Evolutionary conservation across 2,888 invertebrate genomes (phyloP).

Genomic region (Brenthis daphne): DNA sequence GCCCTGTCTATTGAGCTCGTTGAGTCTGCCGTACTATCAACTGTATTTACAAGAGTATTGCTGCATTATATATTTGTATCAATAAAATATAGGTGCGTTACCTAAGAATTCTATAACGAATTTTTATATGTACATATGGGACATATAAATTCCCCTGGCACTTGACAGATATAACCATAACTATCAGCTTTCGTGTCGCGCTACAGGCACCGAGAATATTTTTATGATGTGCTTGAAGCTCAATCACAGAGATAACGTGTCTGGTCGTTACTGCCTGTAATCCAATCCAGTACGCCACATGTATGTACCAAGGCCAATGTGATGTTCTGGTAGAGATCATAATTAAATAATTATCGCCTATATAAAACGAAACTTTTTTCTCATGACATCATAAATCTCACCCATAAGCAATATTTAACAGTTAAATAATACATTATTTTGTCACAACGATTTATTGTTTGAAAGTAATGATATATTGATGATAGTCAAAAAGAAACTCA

Average conservation of each 20-base stretch:
- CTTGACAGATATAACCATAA: constrained; percentile 46
- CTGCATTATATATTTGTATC: not conserved
- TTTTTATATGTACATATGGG: constrained; percentile 11
- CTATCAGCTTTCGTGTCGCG: constrained; percentile 45
- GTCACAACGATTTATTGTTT: constrained; percentile 19
- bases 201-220: constrained; percentile 57
- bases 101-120: not conserved
- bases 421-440: not conserved
- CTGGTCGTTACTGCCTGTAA: constrained; percentile 64
- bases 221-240: constrained; percentile 66
- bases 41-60: constrained; percentile 15
- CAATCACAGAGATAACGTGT: constrained; percentile 71
- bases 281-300: constrained; percentile 64
- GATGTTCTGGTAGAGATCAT: constrained; percentile 41
- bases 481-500: constrained; percentile 40
- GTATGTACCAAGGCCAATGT: constrained; percentile 48
- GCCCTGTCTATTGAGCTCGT: constrained; percentile 70
- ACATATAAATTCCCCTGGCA: constrained; percentile 45
- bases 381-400: not conserved
- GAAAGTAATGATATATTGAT: constrained; percentile 28
- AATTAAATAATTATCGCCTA: constrained; percentile 1
- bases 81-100: not conserved
- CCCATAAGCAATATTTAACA: not conserved
- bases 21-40: constrained; percentile 54
- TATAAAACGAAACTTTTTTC: not conserved